phyloP scores from a whole-genome alignment of 2,113 vertebrate species.

The Nanger granti region DNA sequence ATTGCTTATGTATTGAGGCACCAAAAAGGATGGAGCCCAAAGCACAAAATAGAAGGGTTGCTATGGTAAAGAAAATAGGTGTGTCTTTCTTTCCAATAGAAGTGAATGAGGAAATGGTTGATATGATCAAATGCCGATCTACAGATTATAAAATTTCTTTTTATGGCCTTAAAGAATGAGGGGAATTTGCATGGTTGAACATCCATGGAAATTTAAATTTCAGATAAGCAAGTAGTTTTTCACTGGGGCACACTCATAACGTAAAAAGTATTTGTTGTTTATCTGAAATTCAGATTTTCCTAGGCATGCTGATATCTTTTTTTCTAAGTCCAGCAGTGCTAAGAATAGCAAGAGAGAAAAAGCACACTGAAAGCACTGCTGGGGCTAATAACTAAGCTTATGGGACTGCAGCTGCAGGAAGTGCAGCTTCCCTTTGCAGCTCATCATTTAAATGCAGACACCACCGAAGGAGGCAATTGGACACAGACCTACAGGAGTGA shows the following conservation, averaged over 20 bases:
- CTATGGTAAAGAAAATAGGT: not conserved
- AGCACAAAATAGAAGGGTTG: not conserved
- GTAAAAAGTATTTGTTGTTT: not conserved
- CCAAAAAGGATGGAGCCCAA: not conserved
- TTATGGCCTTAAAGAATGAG: not conserved
- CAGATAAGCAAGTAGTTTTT: not conserved
- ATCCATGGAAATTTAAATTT: not conserved
- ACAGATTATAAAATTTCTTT: not conserved
- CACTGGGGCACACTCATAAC: not conserved
- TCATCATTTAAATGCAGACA: not conserved
- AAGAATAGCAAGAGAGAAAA: not conserved
- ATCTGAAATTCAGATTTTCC: not conserved
- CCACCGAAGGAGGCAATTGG: not conserved
- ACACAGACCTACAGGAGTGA: not conserved
- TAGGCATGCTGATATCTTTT: not conserved
- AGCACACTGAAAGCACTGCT: not conserved
- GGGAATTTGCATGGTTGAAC: not conserved
- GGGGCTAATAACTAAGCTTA: not conserved
- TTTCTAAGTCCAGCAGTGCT: not conserved
- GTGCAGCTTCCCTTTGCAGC: not conserved
- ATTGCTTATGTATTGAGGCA: not conserved
- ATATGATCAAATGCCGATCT: not conserved
- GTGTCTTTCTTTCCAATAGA: not conserved
- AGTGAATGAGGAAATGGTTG: not conserved
- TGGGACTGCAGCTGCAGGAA: not conserved